A percentile compares a stretch with the other conserved stretches of the same genome.
Conservation (phyloP, 2,113 vertebrate genomes). For the Castor canadensis region DNA sequence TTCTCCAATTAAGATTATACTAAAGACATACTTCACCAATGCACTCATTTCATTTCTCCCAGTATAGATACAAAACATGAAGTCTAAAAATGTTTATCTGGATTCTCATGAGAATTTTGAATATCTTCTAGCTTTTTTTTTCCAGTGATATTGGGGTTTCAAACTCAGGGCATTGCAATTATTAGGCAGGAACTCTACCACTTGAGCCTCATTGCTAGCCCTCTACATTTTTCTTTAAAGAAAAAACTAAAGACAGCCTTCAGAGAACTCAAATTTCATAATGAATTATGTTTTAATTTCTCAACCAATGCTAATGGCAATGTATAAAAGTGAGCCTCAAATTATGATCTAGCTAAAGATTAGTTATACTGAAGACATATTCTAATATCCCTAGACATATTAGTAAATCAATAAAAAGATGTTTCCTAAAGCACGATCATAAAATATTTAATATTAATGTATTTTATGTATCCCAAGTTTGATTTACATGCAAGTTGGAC, state of each 20-base stretch:
- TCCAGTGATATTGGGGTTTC: too few relatives aligned
- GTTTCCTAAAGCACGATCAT: neutral
- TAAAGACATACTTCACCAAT: neutral
- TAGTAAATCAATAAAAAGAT: neutral
- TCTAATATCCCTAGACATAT: neutral
- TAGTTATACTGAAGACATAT: neutral
- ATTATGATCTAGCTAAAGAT: neutral
- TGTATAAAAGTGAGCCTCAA: neutral
- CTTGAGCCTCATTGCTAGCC: too few relatives aligned
- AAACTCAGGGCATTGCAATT: too few relatives aligned
- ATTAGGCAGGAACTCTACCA: too few relatives aligned
- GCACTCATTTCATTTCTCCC: neutral
- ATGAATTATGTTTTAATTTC: constrained; percentile 3
- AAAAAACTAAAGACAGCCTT: neutral
- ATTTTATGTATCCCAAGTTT: neutral
- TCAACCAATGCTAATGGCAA: neutral
- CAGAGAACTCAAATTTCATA: neutral
- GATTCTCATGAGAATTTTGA: neutral
- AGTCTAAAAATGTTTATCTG: constrained; percentile 9
- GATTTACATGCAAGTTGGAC: neutral
- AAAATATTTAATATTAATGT: neutral
- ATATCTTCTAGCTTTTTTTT: neutral
- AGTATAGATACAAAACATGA: neutral
- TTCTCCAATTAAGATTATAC: constrained; percentile 5
- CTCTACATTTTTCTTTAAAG: too few relatives aligned